These are phyloP conservation scores for Pantala flavescens DNA, from an alignment of 1,140 invertebrate species.

Conservation along the genomic window DNA sequence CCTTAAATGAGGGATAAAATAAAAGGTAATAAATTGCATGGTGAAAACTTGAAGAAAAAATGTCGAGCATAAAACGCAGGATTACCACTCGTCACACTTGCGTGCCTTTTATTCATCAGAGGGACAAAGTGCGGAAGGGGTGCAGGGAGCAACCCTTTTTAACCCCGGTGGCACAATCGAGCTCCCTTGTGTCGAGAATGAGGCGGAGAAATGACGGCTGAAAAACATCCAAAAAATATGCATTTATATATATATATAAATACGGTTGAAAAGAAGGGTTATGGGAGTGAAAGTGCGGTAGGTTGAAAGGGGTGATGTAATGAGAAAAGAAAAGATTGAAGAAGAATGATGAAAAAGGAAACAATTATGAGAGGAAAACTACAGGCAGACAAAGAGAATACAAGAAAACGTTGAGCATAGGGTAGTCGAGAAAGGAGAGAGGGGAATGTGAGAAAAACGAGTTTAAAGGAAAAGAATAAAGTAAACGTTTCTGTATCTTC, in stretches of 20 bases:
- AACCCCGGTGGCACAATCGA: neutral
- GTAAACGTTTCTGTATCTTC: too few species aligned
- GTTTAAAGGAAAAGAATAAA: too few species aligned
- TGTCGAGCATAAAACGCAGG: neutral
- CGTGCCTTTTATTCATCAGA: neutral
- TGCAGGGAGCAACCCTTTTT: neutral
- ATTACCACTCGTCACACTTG: slow-evolving; percentile 4
- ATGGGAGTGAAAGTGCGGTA: neutral
- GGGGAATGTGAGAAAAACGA: too few species aligned
- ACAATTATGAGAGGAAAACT: too few species aligned
- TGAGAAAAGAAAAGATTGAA: too few species aligned
- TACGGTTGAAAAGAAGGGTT: neutral
- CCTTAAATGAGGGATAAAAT: too few species aligned
- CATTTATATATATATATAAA: neutral
- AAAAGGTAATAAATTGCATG: too few species aligned
- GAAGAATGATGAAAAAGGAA: too few species aligned
- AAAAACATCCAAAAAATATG: neutral
- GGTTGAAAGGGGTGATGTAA: neutral
- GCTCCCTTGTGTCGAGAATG: neutral
- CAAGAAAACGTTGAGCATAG: too few species aligned
- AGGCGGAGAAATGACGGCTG: neutral
- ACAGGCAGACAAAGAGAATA: too few species aligned
- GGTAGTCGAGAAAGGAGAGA: too few species aligned
- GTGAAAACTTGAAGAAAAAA: neutral
- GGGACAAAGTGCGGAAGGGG: neutral